Percentiles rank a stretch among this genome's conserved stretches.
These are phyloP conservation scores for Benthosema pterotum DNA, from an alignment of 2,797 vertebrate genomes.

Conservation along the genomic window DNA sequence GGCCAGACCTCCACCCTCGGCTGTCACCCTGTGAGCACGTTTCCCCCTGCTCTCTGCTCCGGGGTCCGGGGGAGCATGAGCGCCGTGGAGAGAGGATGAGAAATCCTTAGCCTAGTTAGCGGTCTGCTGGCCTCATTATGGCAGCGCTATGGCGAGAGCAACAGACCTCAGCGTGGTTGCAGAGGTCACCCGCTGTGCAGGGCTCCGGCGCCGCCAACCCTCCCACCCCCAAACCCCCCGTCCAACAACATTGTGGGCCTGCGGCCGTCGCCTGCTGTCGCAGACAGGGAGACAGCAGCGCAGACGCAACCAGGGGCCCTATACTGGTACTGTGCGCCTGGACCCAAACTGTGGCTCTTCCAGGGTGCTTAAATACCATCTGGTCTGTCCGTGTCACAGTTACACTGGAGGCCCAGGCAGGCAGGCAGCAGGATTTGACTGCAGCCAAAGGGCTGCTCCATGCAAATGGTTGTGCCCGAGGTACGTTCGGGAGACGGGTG, in stretches of 20 bases:
- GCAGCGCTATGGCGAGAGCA: slow-evolving; percentile 71
- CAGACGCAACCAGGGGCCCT: background rate
- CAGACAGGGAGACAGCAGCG: background rate
- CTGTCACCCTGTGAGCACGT: slow-evolving; percentile 2
- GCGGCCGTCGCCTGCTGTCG: slow-evolving; percentile 40
- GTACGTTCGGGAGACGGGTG: slow-evolving; percentile 38
- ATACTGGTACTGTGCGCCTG: too few species aligned
- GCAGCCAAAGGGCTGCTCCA: slow-evolving; percentile 3
- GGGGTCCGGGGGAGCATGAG: slow-evolving; percentile 36
- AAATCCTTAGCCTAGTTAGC: slow-evolving; percentile 65
- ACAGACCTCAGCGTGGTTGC: slow-evolving; percentile 73
- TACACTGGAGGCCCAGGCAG: slow-evolving; percentile 10
- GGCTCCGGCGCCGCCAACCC: slow-evolving; percentile 66
- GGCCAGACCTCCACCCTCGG: slow-evolving; percentile 14
- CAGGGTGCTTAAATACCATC: background rate
- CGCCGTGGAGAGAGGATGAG: slow-evolving; percentile 53
- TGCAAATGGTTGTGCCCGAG: slow-evolving; percentile 40
- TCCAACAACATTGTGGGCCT: slow-evolving; percentile 22
- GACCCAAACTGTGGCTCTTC: slow-evolving; percentile 17
- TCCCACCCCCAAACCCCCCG: too few species aligned
- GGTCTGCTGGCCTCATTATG: slow-evolving; percentile 77
- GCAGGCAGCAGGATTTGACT: slow-evolving; percentile 53
- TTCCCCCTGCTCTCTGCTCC: background rate
- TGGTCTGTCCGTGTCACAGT: slow-evolving; percentile 20
- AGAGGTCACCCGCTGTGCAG: slow-evolving; percentile 73